These are phyloP conservation scores for Rhabditophanes sp. DNA, from an alignment of 2,888 invertebrate genomes.

Conservation along the genomic window DNA sequence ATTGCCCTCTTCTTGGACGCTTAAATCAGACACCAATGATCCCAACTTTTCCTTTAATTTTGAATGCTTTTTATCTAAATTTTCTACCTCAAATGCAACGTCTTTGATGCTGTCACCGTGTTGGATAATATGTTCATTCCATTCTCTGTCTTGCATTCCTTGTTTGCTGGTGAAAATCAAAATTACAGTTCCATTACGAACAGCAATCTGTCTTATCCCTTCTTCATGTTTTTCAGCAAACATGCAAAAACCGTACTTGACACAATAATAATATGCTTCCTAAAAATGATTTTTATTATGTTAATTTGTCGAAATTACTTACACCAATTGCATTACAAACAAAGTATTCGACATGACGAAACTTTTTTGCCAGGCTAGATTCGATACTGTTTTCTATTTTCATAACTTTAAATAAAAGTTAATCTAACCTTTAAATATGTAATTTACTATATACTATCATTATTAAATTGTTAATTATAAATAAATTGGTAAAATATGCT, in stretches of 20 bases:
- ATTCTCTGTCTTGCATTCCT: background rate
- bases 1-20: no score
- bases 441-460: no score
- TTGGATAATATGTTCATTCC: background rate
- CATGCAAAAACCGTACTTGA: constrained; percentile 29
- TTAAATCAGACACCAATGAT: constrained; percentile 57
- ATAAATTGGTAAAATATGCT: no score
- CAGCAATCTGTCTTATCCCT: constrained; percentile 16
- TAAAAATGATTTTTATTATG: constrained; percentile 9
- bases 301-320: background rate
- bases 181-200: constrained; percentile 26
- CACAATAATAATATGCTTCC: constrained; percentile 37
- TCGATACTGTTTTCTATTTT: no score
- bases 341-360: constrained; percentile 29
- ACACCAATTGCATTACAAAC: constrained; percentile 33
- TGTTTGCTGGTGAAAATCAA: background rate
- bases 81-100: constrained; percentile 65
- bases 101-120: constrained; percentile 3
- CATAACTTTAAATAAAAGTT: no score
- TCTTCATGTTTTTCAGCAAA: constrained; percentile 20
- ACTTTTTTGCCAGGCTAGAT: no score
- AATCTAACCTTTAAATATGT: no score
- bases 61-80: constrained; percentile 64
- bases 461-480: no score
- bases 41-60: constrained; percentile 4